These are phyloP conservation scores for Valencia hispanica DNA, from an alignment of 2,797 vertebrate genomes.

Conservation along the genomic window DNA sequence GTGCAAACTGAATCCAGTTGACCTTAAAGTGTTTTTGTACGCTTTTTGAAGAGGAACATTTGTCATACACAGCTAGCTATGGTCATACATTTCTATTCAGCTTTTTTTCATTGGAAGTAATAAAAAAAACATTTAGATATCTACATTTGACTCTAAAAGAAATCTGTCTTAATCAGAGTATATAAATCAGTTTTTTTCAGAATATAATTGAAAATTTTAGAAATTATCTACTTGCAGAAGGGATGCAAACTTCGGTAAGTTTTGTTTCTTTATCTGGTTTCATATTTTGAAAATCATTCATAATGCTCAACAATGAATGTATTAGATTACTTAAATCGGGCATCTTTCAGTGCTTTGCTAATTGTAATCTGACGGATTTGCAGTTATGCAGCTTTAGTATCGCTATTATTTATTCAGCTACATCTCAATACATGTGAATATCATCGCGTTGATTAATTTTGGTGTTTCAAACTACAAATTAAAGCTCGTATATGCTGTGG, in stretches of 20 bases:
- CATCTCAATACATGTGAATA: neutral
- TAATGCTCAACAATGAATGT: neutral
- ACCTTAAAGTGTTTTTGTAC: conserved; percentile 63
- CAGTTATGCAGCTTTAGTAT: neutral
- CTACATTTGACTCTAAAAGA: conserved; percentile 24
- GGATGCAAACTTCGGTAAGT: neutral
- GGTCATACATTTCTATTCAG: conserved; percentile 29
- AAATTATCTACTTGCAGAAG: neutral
- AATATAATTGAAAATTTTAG: conserved; percentile 2
- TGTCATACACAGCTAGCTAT: conserved; percentile 43
- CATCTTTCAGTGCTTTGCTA: neutral
- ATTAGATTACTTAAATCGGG: neutral
- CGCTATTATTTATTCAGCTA: neutral
- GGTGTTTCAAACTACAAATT: neutral
- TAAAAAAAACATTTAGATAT: neutral
- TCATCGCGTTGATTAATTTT: neutral
- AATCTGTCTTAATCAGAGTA: neutral
- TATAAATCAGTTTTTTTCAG: neutral
- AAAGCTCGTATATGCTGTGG: neutral
- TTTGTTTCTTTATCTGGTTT: neutral
- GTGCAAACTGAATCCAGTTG: conserved; percentile 49
- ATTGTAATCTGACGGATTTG: neutral
- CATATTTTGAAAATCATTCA: neutral
- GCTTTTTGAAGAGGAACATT: conserved; percentile 41
- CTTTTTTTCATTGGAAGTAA: conserved; percentile 25